Percentiles rank a stretch among this genome's conserved stretches.
Evolutionary conservation across 2,888 invertebrate genomes (phyloP).

Genomic region (Pterostichus madidus): DNA sequence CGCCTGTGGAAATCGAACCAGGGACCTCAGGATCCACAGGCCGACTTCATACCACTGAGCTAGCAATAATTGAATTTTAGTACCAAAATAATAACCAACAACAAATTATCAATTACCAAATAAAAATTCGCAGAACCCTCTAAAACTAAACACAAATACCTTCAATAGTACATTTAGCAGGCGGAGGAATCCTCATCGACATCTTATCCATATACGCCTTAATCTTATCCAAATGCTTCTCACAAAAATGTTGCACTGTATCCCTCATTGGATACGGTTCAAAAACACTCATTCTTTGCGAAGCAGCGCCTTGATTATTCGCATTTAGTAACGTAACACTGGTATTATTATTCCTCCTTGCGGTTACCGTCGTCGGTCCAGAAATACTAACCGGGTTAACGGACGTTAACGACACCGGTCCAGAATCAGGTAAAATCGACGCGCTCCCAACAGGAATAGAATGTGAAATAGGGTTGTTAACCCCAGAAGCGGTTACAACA

Average conservation of each 20-base stretch:
- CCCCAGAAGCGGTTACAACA: conserved; percentile 72
- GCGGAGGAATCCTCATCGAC: conserved; percentile 90
- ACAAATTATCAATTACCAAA: too few relatives aligned
- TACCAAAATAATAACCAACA: too few relatives aligned
- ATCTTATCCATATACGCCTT: conserved; percentile 94
- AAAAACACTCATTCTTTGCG: conserved; percentile 88
- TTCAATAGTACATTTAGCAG: conserved; percentile 96
- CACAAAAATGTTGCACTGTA: conserved; percentile 96
- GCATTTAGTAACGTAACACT: conserved; percentile 87
- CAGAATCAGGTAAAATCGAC: too few relatives aligned
- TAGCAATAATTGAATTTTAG: too few relatives aligned
- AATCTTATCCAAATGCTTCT: conserved; percentile 95
- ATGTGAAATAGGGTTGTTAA: conserved; percentile 72
- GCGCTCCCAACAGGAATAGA: conserved; percentile 74
- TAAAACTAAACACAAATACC: conserved; percentile 77
- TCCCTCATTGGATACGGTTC: conserved; percentile 95
- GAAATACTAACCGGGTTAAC: conserved; percentile 78
- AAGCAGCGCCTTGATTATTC: conserved; percentile 75
- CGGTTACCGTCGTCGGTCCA: conserved; percentile 82
- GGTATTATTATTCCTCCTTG: conserved; percentile 84
- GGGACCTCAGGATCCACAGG: too few relatives aligned
- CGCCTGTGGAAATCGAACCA: too few relatives aligned
- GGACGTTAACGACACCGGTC: conserved; percentile 41
- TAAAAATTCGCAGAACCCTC: too few relatives aligned
- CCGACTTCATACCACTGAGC: too few relatives aligned